These are phyloP conservation scores for Nematolebias whitei DNA, from an alignment of 2,113 vertebrate genomes.

Conservation along the genomic window DNA sequence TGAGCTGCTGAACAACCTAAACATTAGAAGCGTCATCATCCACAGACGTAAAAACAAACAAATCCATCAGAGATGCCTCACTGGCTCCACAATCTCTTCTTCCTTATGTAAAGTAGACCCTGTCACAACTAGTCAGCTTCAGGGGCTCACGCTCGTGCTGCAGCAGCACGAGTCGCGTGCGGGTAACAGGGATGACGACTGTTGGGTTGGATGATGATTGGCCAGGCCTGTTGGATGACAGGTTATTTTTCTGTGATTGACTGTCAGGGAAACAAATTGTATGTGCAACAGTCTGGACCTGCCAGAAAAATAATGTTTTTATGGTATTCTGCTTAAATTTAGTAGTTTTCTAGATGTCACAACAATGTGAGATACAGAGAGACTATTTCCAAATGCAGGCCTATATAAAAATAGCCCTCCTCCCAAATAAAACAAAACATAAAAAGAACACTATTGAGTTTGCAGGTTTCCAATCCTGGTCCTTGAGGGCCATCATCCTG, in stretches of 20 bases:
- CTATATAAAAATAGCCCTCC: neutral
- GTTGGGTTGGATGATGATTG: conserved; percentile 32
- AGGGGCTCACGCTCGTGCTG: conserved; percentile 54
- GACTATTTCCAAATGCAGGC: neutral
- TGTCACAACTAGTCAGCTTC: conserved; percentile 75
- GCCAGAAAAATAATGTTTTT: neutral
- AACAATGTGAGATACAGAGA: neutral
- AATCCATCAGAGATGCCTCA: conserved; percentile 61
- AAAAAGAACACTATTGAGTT: neutral
- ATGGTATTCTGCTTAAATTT: conserved; percentile 12
- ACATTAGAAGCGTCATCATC: conserved; percentile 35
- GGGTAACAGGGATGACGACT: conserved; percentile 53
- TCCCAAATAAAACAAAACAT: neutral
- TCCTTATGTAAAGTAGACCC: conserved; percentile 72
- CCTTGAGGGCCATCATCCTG: too few species aligned
- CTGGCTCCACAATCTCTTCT: conserved; percentile 45
- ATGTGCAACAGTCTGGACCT: conserved; percentile 6
- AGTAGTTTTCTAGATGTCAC: neutral
- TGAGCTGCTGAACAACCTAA: conserved; percentile 21
- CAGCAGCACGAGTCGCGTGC: conserved; percentile 64
- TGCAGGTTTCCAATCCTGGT: too few species aligned
- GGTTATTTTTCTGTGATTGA: conserved; percentile 18
- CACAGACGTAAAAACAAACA: conserved; percentile 59
- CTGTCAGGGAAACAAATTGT: conserved; percentile 22
- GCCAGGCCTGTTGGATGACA: conserved; percentile 29